phyloP scores from a whole-genome alignment of 2,797 vertebrate species.

The Eremophila alpestris region DNA sequence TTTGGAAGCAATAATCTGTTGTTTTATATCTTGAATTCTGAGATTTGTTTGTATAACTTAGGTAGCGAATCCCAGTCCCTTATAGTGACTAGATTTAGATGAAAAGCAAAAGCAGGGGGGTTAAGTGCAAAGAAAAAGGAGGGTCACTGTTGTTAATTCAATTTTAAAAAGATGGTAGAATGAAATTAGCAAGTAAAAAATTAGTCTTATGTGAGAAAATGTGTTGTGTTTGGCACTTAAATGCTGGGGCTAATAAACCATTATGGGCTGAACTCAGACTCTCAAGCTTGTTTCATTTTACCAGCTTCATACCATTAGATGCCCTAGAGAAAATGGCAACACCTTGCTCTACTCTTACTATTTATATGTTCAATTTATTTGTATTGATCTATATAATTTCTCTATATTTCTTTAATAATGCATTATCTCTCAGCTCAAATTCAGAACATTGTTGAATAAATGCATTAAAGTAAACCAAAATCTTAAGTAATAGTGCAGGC shows the following conservation, averaged over 20 bases:
- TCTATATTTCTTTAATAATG: not conserved
- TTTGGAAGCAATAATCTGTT: slow-evolving; percentile 54
- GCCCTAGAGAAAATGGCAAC: not conserved
- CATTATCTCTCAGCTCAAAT: not conserved
- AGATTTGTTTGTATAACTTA: not conserved
- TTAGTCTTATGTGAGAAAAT: not conserved
- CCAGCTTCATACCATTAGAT: not conserved
- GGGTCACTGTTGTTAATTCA: not conserved
- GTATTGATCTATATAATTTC: not conserved
- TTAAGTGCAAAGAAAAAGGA: not conserved
- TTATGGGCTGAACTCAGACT: not conserved
- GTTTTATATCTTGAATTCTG: slow-evolving; percentile 33
- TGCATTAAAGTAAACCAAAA: slow-evolving; percentile 54
- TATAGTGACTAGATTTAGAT: not conserved
- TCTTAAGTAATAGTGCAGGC: slow-evolving; percentile 62
- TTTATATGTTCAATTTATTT: not conserved
- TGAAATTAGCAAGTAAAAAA: not conserved
- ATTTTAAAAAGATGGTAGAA: not conserved
- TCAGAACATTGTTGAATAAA: slow-evolving; percentile 21
- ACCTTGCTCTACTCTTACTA: not conserved
- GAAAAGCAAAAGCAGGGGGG: not conserved
- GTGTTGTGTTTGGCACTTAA: not conserved
- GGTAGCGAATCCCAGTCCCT: not conserved
- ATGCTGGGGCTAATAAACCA: not conserved
- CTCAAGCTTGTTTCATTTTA: not conserved